phyloP scores from a whole-genome alignment of 1,140 invertebrate genomes.

The Drosophila eugracilis region DNA sequence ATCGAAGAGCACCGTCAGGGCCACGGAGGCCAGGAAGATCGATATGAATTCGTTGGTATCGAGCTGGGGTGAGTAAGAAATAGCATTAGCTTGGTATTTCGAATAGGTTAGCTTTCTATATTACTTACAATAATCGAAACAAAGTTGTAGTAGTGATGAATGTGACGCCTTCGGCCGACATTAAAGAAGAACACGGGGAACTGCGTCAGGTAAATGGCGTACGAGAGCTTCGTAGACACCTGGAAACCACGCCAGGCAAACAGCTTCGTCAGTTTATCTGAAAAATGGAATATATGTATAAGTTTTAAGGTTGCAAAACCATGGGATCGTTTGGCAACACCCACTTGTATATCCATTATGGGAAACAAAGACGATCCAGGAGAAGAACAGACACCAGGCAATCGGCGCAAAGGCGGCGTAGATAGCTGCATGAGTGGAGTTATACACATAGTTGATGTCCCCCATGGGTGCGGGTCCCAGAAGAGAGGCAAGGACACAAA shows the following conservation, averaged over 20 bases:
- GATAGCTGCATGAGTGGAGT: constrained; percentile 88
- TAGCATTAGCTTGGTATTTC: too few relatives aligned
- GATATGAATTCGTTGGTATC: constrained; percentile 86
- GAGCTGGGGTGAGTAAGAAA: constrained; percentile 79
- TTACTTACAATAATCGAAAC: constrained; percentile 85
- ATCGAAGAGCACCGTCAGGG: constrained; percentile 88
- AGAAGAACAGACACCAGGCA: constrained; percentile 89
- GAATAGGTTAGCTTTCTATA: too few relatives aligned
- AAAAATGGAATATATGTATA: neutral
- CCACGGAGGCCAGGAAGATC: constrained; percentile 86
- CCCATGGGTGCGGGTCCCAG: constrained; percentile 89
- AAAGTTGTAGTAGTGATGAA: constrained; percentile 87
- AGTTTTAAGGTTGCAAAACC: neutral
- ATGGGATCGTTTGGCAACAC: neutral
- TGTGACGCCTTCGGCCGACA: constrained; percentile 86
- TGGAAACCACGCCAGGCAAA: constrained; percentile 88
- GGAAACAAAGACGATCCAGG: constrained; percentile 88
- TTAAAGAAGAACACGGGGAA: constrained; percentile 90
- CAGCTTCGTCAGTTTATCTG: constrained; percentile 86
- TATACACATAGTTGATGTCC: constrained; percentile 88
- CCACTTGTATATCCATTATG: constrained; percentile 88
- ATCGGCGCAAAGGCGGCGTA: constrained; percentile 91
- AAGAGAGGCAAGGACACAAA: constrained; percentile 86
- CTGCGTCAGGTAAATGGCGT: constrained; percentile 89
- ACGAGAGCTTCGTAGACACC: constrained; percentile 88